Percentiles rank a stretch among this genome's conserved stretches.
These are phyloP conservation scores for Myopa tessellatipennis DNA, from an alignment of 2,888 invertebrate species.

Conservation along the genomic window DNA sequence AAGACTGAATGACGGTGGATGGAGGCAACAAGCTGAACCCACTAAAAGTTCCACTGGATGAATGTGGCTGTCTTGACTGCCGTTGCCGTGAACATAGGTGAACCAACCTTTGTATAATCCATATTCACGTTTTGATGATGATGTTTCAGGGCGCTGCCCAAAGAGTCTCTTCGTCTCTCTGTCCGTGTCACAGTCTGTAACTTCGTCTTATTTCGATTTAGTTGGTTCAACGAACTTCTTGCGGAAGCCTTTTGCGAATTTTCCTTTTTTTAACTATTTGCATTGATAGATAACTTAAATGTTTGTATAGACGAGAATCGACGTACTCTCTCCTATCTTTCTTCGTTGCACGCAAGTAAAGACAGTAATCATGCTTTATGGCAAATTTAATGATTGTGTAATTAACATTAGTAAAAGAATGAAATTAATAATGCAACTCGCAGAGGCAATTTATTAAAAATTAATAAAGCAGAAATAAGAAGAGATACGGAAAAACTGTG, in stretches of 20 bases:
- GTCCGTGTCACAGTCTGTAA: background rate
- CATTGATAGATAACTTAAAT: no score
- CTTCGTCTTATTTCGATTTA: background rate
- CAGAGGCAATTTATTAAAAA: no score
- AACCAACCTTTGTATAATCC: slow-evolving; percentile 29
- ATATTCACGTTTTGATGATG: slow-evolving; percentile 24
- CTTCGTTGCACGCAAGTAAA: no score
- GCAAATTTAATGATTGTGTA: no score
- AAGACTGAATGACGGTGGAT: background rate
- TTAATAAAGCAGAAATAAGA: no score
- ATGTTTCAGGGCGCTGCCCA: background rate
- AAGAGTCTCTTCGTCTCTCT: background rate
- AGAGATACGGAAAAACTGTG: no score
- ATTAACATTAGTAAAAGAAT: no score
- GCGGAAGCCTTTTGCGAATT: background rate
- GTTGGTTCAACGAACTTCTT: slow-evolving; percentile 27
- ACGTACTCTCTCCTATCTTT: no score
- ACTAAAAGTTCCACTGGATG: slow-evolving; percentile 11
- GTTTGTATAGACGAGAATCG: no score
- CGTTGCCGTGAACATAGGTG: background rate
- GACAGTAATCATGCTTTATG: no score
- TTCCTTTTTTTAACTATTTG: no score
- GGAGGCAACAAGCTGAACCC: background rate
- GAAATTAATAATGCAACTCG: no score
- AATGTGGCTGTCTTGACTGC: background rate